Conservation (phyloP, 1,140 invertebrate genomes). For the Polypedilum pembai region DNA sequence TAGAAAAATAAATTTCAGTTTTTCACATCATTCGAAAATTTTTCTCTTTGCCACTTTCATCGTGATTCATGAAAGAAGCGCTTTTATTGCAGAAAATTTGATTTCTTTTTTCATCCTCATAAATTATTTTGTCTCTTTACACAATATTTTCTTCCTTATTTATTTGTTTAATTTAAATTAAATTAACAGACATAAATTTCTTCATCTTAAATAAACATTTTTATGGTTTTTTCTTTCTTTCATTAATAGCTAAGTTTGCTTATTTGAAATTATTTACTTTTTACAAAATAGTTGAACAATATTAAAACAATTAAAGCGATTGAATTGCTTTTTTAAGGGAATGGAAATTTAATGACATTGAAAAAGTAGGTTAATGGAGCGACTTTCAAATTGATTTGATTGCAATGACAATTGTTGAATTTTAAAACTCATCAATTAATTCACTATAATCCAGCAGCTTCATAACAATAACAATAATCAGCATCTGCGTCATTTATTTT, state of each 20-base stretch:
- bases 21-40: constrained; percentile 7
- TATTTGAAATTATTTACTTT: too few relatives aligned
- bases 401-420: too few relatives aligned
- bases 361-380: too few relatives aligned
- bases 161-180: background rate
- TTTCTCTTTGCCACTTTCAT: background rate
- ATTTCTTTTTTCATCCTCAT: background rate
- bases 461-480: too few relatives aligned
- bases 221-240: background rate
- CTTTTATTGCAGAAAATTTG: background rate
- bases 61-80: background rate
- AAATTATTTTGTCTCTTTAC: background rate
- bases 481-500: too few relatives aligned
- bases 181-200: constrained; percentile 16
- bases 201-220: background rate
- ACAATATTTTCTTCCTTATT: background rate
- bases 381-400: too few relatives aligned
- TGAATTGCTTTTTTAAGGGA: too few relatives aligned
- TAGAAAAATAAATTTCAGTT: background rate
- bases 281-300: too few relatives aligned
- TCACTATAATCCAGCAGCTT: too few relatives aligned
- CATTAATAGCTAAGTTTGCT: background rate
- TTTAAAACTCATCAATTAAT: too few relatives aligned
- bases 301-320: too few relatives aligned
- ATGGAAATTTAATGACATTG: too few relatives aligned